Evolutionary conservation across 2,888 invertebrate genomes (phyloP).

Genomic region (Neria commutata): DNA sequence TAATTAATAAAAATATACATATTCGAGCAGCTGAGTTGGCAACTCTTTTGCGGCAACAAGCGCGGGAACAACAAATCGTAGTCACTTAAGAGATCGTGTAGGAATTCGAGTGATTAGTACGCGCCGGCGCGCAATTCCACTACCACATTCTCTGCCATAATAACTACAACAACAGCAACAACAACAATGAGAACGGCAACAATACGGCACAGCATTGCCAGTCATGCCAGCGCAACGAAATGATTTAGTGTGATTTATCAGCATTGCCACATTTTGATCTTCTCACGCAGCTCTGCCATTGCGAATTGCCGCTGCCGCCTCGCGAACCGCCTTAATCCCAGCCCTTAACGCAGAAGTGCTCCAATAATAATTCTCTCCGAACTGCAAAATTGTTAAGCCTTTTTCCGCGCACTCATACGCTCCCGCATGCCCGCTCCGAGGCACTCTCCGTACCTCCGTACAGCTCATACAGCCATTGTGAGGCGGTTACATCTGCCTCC

Average conservation of each 20-base stretch:
- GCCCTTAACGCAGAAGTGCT: conserved; percentile 1
- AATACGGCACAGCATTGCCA: not conserved
- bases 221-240: conserved; percentile 39
- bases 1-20: no score
- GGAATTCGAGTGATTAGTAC: conserved; percentile 54
- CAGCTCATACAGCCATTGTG: not conserved
- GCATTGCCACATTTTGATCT: conserved; percentile 55
- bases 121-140: conserved; percentile 49
- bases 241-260: conserved; percentile 58
- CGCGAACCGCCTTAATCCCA: not conserved
- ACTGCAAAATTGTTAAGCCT: not conserved
- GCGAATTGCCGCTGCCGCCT: not conserved
- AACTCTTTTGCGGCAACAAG: not conserved
- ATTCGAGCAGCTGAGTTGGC: no score
- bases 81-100: conserved; percentile 42
- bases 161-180: not conserved
- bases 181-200: conserved; percentile 2
- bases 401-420: not conserved
- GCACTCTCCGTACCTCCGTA: not conserved
- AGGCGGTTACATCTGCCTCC: not conserved
- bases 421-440: not conserved
- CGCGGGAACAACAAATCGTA: not conserved
- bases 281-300: conserved; percentile 43
- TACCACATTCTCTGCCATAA: conserved; percentile 18
- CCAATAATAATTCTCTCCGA: not conserved